Evolutionary conservation across 2,797 vertebrate species (phyloP).

Genomic region (Hippopotamyrus pictus): DNA sequence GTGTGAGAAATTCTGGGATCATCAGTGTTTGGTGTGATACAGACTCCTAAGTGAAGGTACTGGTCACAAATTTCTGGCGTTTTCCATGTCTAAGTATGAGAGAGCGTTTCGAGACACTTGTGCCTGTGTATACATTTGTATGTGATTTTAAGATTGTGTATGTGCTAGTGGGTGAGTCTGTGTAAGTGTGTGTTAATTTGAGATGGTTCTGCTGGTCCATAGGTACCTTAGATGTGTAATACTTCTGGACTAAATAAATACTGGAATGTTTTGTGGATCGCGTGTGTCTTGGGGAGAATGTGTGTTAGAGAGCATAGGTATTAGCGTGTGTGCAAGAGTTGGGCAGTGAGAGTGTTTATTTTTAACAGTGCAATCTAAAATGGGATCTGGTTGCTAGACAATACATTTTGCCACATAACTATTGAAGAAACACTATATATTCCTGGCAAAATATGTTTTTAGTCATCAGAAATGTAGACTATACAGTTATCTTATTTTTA

Average conservation of each 20-base stretch:
- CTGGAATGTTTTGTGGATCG: conserved; percentile 22
- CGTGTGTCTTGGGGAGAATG: conserved; percentile 21
- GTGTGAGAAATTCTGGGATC: conserved; percentile 45
- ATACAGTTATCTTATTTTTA: not conserved
- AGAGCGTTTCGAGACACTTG: not conserved
- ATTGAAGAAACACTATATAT: conserved; percentile 33
- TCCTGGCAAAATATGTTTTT: not conserved
- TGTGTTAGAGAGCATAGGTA: conserved; percentile 29
- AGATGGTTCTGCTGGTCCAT: conserved; percentile 2
- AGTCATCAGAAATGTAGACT: not conserved
- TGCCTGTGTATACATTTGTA: conserved; percentile 26
- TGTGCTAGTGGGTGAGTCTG: not conserved
- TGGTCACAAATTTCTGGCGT: not conserved
- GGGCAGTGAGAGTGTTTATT: conserved; percentile 53
- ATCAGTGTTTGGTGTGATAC: conserved; percentile 31
- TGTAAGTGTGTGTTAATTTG: conserved; percentile 26
- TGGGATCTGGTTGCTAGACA: conserved; percentile 67
- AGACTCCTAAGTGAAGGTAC: conserved; percentile 45
- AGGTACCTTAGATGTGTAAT: not conserved
- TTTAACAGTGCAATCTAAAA: conserved; percentile 65
- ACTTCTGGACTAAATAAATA: conserved; percentile 32
- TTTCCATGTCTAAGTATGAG: conserved; percentile 1
- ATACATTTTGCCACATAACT: conserved; percentile 43
- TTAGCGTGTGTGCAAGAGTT: conserved; percentile 7
- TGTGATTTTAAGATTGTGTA: not conserved